Conservation (phyloP, 1,140 invertebrate species). For the Drosophila pseudoobscura region DNA sequence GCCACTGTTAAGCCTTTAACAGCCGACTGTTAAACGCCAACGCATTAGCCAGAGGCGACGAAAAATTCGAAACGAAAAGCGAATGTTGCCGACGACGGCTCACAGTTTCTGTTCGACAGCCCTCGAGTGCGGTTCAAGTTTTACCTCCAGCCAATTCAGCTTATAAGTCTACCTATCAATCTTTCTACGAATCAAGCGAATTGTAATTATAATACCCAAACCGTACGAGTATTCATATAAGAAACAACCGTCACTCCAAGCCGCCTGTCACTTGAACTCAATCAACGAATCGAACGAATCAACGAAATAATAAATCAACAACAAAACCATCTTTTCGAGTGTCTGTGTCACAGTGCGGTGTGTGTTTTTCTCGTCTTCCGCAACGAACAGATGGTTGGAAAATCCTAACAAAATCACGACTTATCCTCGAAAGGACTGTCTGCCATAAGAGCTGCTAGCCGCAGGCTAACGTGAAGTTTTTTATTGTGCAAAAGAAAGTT, state of each 20-base stretch:
- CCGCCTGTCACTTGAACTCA: slow-evolving; percentile 74
- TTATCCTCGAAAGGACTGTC: slow-evolving; percentile 63
- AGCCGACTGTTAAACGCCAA: slow-evolving; percentile 23
- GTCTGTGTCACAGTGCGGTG: neutral
- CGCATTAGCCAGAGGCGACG: slow-evolving; percentile 8
- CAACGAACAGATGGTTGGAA: slow-evolving; percentile 64
- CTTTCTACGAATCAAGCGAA: slow-evolving; percentile 12
- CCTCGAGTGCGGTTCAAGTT: slow-evolving; percentile 55
- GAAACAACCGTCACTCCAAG: slow-evolving; percentile 18
- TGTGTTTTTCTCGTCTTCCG: too few relatives aligned
- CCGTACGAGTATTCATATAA: too few relatives aligned
- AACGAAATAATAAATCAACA: slow-evolving; percentile 57
- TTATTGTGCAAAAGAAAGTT: slow-evolving; percentile 62
- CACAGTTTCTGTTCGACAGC: slow-evolving; percentile 65
- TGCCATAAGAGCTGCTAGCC: slow-evolving; percentile 28
- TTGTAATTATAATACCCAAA: slow-evolving; percentile 12
- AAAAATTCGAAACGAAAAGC: slow-evolving; percentile 62
- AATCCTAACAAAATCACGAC: slow-evolving; percentile 35
- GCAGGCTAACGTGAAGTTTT: slow-evolving; percentile 60
- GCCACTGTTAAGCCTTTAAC: neutral
- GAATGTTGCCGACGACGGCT: slow-evolving; percentile 31
- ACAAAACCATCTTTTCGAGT: slow-evolving; percentile 24
- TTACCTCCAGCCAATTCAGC: too few relatives aligned
- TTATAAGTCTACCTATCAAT: too few relatives aligned
- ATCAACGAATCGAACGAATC: slow-evolving; percentile 63